A percentile compares a stretch with the other conserved stretches of the same genome.
These are phyloP conservation scores for Conger conger DNA, from an alignment of 2,113 vertebrate species.

Conservation along the genomic window DNA sequence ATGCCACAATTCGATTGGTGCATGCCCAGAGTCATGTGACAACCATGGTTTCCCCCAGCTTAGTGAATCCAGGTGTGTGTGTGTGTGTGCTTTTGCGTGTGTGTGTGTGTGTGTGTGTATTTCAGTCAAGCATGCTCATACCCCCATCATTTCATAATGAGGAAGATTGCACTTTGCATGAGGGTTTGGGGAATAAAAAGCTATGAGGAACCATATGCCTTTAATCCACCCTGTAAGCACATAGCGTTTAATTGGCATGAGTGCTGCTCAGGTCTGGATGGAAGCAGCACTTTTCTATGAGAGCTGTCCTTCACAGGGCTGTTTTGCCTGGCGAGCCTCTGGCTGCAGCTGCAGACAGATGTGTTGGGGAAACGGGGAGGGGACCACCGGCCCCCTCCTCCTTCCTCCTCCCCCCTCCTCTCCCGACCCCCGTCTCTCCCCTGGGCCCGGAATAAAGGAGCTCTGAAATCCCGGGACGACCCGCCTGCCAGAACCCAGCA, in stretches of 20 bases:
- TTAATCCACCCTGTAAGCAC: conserved; percentile 70
- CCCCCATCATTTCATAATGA: conserved; percentile 64
- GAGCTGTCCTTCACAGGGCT: conserved; percentile 56
- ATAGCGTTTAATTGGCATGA: conserved; percentile 72
- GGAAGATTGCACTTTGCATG: conserved; percentile 63
- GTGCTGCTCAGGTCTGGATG: conserved; percentile 54
- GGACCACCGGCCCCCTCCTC: neutral
- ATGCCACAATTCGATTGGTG: neutral
- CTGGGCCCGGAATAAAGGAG: conserved; percentile 15
- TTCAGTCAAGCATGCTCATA: conserved; percentile 51
- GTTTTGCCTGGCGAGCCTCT: conserved; percentile 51
- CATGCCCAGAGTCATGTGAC: conserved; percentile 1
- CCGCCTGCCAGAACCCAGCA: conserved; percentile 41
- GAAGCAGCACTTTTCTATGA: conserved; percentile 38
- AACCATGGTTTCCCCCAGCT: neutral
- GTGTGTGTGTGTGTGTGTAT: conserved; percentile 34
- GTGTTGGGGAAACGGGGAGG: conserved; percentile 53
- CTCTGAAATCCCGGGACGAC: conserved; percentile 18
- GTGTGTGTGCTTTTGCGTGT: conserved; percentile 42
- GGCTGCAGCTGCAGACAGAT: conserved; percentile 56
- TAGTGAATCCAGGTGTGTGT: conserved; percentile 20
- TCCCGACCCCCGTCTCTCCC: conserved; percentile 18
- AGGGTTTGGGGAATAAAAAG: conserved; percentile 54
- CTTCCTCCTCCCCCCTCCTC: neutral
- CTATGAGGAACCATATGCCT: conserved; percentile 62